Conservation (phyloP, 2,888 invertebrate genomes). For the Philopedon plagiatum region DNA sequence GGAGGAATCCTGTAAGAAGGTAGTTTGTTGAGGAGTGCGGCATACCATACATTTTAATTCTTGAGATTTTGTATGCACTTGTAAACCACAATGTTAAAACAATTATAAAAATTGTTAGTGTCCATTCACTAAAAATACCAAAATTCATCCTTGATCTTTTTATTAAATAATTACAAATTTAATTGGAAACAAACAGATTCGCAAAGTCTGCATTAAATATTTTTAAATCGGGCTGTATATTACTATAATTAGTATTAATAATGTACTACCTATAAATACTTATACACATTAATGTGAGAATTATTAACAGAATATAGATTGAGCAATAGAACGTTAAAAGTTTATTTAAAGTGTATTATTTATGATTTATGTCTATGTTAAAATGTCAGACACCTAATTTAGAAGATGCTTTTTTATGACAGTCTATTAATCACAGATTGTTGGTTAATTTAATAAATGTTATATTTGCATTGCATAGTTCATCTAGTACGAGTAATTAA, state of each 20-base stretch:
- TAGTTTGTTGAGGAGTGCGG: no score
- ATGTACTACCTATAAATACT: background rate
- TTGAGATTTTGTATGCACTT: background rate
- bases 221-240: background rate
- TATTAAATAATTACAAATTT: constrained; percentile 11
- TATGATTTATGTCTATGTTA: background rate
- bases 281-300: background rate
- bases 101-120: background rate
- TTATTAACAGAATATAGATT: background rate
- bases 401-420: background rate
- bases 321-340: background rate
- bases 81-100: background rate
- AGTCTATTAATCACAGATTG: background rate
- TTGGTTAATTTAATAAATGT: background rate
- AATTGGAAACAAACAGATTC: background rate
- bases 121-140: background rate
- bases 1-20: no score
- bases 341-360: background rate
- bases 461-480: background rate
- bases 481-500: background rate
- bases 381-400: constrained; percentile 3
- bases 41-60: no score
- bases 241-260: constrained; percentile 1
- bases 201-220: background rate
- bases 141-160: constrained; percentile 1